Percentiles rank a stretch among this genome's conserved stretches.
phyloP scores from a whole-genome alignment of 2,797 vertebrate species.

The Acipenser oxyrinchus region DNA sequence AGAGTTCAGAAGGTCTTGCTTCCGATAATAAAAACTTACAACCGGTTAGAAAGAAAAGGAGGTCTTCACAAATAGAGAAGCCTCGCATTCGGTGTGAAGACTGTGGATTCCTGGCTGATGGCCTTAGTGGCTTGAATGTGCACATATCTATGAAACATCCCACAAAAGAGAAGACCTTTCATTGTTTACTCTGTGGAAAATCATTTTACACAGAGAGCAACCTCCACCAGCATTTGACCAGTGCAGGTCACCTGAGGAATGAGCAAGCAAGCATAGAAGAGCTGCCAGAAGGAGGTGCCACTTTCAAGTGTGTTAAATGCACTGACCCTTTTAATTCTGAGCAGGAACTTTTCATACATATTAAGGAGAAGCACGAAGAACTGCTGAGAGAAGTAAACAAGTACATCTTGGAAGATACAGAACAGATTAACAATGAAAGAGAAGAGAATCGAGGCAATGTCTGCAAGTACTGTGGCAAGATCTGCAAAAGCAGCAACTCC shows the following conservation, averaged over 20 bases:
- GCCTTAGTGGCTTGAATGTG: conserved; percentile 88
- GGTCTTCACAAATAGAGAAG: conserved; percentile 35
- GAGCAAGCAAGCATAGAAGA: conserved; percentile 91
- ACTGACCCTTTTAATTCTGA: conserved; percentile 86
- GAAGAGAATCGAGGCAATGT: conserved; percentile 94
- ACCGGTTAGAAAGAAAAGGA: conserved; percentile 47
- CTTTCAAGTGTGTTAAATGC: conserved; percentile 93
- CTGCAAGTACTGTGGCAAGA: conserved; percentile 94
- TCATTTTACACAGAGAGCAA: conserved; percentile 96
- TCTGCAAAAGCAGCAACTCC: conserved; percentile 96
- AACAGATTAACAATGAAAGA: conserved; percentile 93
- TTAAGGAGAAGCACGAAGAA: conserved; percentile 96
- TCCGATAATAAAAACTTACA: conserved; percentile 30
- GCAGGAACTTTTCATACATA: conserved; percentile 89
- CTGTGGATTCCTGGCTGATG: conserved; percentile 93
- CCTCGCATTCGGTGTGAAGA: conserved; percentile 85
- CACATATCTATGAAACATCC: conserved; percentile 98
- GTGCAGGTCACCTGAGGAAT: conserved; percentile 82
- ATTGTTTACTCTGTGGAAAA: conserved; percentile 92
- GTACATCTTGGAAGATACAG: conserved; percentile 92
- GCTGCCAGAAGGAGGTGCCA: conserved; percentile 84
- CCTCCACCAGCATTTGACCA: conserved; percentile 92
- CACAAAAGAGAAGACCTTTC: conserved; percentile 91
- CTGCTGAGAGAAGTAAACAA: conserved; percentile 92
- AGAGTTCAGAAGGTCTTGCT: conserved; percentile 5